Conservation (phyloP, 2,888 invertebrate species). For the Drosophila merina region DNA sequence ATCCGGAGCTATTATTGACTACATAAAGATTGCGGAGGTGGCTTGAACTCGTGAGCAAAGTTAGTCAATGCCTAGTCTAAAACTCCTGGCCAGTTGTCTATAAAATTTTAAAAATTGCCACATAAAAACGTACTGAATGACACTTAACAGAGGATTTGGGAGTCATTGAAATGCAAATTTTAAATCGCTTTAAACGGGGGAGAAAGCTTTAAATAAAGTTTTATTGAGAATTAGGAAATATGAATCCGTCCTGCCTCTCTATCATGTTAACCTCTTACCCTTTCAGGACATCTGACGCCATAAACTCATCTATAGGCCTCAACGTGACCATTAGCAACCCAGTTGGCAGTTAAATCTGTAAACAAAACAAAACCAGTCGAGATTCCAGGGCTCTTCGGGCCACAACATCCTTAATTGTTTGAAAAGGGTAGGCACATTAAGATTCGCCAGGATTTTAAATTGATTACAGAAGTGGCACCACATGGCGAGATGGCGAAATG, state of each 20-base stretch:
- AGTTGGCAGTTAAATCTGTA: slow-evolving; percentile 12
- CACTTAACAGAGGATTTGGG: background rate
- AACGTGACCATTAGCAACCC: slow-evolving; percentile 8
- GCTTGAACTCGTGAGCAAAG: slow-evolving; percentile 16
- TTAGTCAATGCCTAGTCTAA: slow-evolving; percentile 41
- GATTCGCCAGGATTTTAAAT: slow-evolving; percentile 33
- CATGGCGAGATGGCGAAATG: slow-evolving; percentile 21
- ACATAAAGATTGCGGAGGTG: slow-evolving; percentile 21
- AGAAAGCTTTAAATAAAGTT: background rate
- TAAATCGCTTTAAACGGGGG: no score
- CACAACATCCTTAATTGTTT: slow-evolving; percentile 7
- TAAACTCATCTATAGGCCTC: slow-evolving; percentile 16
- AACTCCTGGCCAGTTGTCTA: slow-evolving; percentile 18
- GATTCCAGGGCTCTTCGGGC: slow-evolving; percentile 5
- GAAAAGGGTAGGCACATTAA: slow-evolving; percentile 7
- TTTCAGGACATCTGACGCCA: slow-evolving; percentile 22
- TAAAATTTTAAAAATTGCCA: background rate
- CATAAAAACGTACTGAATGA: background rate
- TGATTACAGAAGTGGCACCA: slow-evolving; percentile 40
- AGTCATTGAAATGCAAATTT: slow-evolving; percentile 3
- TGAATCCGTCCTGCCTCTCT: background rate
- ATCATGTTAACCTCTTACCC: background rate
- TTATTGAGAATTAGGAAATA: background rate
- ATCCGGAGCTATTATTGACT: slow-evolving; percentile 41
- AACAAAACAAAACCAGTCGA: slow-evolving; percentile 22